phyloP scores from a whole-genome alignment of 30 jellyfish, hydroid and myxozoan genomes.

The Aurelia aurita region DNA sequence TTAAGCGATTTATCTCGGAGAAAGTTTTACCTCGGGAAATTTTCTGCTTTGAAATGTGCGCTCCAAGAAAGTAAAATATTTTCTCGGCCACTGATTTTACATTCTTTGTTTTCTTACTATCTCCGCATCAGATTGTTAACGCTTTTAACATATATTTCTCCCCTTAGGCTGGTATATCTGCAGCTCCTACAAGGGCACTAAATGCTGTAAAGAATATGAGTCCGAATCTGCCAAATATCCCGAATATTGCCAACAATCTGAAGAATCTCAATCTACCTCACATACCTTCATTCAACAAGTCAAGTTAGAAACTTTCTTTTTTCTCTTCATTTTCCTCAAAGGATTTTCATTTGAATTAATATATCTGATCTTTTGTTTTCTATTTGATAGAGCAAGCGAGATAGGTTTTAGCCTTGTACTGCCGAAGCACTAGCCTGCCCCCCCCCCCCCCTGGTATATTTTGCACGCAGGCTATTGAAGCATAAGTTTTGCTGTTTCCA shows the following conservation, averaged over 20 bases:
- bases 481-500: too few relatives aligned
- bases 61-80: too few relatives aligned
- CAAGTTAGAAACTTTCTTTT: constrained; percentile 68
- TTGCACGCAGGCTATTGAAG: too few relatives aligned
- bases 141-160: background rate
- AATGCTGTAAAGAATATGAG: constrained; percentile 95
- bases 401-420: background rate
- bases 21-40: too few relatives aligned
- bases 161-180: constrained; percentile 92
- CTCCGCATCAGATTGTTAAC: background rate
- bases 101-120: background rate
- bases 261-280: constrained; percentile 84
- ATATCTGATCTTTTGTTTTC: background rate
- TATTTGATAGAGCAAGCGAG: background rate
- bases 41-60: too few relatives aligned
- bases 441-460: too few relatives aligned
- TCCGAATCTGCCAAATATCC: constrained; percentile 89
- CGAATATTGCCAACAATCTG: constrained; percentile 81
- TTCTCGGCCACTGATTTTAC: too few relatives aligned
- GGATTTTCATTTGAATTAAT: background rate
- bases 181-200: constrained; percentile 92
- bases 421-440: too few relatives aligned
- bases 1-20: too few relatives aligned
- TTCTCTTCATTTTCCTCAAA: constrained; percentile 19
- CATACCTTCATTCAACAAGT: constrained; percentile 76